Evolutionary conservation across 2,113 vertebrate species (phyloP), one percentile per base, ranked within the genome.

Genomic region (Cranoglanis bouderius): DNA sequence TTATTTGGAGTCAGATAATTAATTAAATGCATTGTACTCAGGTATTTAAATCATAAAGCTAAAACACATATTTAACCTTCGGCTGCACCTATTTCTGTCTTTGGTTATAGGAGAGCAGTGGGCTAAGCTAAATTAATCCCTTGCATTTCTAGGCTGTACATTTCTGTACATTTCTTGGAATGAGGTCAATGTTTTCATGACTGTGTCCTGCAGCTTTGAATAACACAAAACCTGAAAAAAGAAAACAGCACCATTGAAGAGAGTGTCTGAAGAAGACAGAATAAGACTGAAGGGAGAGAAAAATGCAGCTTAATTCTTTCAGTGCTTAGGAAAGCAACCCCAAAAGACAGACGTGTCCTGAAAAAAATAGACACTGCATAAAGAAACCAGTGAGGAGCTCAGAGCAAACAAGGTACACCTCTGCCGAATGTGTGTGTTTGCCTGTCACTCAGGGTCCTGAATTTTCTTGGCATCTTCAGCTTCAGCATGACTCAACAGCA

Each of bases 401-500:
- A 16, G 16, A 81, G 83, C 46, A 84, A n/a, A 53, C 14, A 46
- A 2, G 72, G 18, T 1, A 8, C 26, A n/a, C 21, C 77, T 70
- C 59, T 13, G 29, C 63, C 1, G 13, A 43, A 3, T 55, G 43
- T 74, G 29, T 21, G 6, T 53, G 72, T 7, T 4, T 65, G 97
- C 98, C 92, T 99, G 97, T 87, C 94, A 92, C 87, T 99, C 96
- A 78, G 98, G 95, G 86, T 98, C 96, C 89, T 97, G 96, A 93
- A 97, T 97, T 93, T 92, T 97, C 94, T 96, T 98, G 53, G 94
- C 94, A 89, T 98, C 97, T 55, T 96, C 77, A 99, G 95, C 51
- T 97, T 97, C 46, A 46, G 46, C 46, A 49, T 32, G 32, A 77
- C 19, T 65, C 8, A 97, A 95, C 95, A 96, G 94, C 18, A 93